A percentile compares a stretch with the other conserved stretches of the same genome.
Evolutionary conservation across 2,113 vertebrate species (phyloP).

Genomic region (Xenus cinereus): DNA sequence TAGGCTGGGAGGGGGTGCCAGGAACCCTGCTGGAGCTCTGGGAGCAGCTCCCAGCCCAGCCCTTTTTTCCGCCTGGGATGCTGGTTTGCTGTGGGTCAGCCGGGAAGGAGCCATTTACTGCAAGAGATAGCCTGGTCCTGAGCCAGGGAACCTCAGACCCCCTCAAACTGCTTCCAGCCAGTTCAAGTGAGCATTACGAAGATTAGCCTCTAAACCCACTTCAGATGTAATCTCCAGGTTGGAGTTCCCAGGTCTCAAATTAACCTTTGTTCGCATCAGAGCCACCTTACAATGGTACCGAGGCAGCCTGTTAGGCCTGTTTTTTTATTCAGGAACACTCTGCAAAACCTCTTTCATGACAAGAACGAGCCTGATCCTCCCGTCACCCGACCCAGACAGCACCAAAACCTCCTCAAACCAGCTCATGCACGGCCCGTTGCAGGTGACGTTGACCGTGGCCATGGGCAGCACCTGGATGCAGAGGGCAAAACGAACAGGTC

Average conservation of each 20-base stretch:
- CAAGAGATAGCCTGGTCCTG: background rate
- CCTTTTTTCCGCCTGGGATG: background rate
- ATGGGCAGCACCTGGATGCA: background rate
- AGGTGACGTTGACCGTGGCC: background rate
- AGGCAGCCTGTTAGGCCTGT: background rate
- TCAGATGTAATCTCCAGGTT: constrained; percentile 2
- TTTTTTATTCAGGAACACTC: background rate
- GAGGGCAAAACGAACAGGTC: background rate
- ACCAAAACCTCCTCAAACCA: background rate
- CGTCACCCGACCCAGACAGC: background rate
- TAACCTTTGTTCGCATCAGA: background rate
- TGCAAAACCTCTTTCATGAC: background rate
- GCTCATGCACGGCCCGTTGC: background rate
- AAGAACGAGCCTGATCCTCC: background rate
- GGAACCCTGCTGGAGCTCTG: accelerated
- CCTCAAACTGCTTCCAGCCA: background rate
- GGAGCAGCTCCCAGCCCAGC: background rate
- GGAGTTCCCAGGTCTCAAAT: constrained; percentile 19
- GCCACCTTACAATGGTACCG: background rate
- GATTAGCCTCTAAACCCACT: background rate
- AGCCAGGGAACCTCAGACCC: background rate
- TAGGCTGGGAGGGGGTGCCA: background rate
- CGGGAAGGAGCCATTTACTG: background rate
- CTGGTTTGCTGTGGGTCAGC: background rate
- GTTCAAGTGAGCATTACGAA: background rate